phyloP scores from a whole-genome alignment of 1,140 invertebrate genomes.

The Choristoneura fumiferana region DNA sequence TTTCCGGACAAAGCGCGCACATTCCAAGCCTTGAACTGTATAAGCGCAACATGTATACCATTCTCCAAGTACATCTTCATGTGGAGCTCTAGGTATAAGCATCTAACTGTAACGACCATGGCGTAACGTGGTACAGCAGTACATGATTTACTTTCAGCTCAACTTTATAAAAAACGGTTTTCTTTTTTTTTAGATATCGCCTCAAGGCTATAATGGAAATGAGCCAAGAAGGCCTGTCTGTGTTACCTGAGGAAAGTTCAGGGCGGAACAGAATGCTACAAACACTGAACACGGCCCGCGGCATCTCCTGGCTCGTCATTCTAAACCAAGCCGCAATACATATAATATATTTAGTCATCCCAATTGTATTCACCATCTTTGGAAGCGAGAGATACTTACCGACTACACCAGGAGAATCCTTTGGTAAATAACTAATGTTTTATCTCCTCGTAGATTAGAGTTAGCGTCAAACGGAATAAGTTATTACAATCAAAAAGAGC shows the following conservation, averaged over 20 bases:
- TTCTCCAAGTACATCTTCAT: conserved; percentile 39
- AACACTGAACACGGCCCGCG: conserved; percentile 24
- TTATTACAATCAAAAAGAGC: too few relatives aligned
- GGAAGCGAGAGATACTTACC: conserved; percentile 35
- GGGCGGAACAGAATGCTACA: conserved; percentile 23
- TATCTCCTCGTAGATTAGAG: too few relatives aligned
- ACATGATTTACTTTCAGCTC: too few relatives aligned
- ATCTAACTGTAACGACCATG: too few relatives aligned
- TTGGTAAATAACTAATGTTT: conserved; percentile 26
- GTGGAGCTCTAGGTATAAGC: conserved; percentile 30
- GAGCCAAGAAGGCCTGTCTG: conserved; percentile 27
- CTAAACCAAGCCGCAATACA: conserved; percentile 29
- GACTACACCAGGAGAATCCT: conserved; percentile 37
- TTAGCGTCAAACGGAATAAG: too few relatives aligned
- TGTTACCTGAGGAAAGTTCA: conserved; percentile 21
- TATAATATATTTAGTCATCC: conserved; percentile 30
- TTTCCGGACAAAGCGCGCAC: conserved; percentile 33
- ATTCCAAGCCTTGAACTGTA: conserved; percentile 36
- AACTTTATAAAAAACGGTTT: too few relatives aligned
- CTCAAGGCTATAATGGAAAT: conserved; percentile 30
- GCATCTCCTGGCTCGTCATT: conserved; percentile 32
- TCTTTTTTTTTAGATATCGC: conserved; percentile 20
- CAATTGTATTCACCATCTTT: conserved; percentile 35
- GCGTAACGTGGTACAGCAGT: too few relatives aligned
- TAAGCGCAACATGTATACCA: conserved; percentile 32